These are phyloP conservation scores for Meghimatium bilineatum DNA, from an alignment of 2,888 invertebrate species.

Conservation along the genomic window DNA sequence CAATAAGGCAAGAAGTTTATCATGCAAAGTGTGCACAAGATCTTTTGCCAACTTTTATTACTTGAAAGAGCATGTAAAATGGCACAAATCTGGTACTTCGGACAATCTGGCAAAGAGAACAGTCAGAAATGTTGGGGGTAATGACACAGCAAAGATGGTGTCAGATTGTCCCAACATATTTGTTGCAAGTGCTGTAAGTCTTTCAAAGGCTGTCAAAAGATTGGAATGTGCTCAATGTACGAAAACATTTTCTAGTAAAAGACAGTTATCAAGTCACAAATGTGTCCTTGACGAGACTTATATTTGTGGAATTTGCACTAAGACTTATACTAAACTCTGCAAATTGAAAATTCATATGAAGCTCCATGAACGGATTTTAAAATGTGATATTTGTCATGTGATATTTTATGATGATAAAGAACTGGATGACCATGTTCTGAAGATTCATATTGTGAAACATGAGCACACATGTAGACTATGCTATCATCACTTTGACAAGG, in stretches of 20 bases:
- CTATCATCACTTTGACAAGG: slow-evolving; percentile 24
- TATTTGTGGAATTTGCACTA: slow-evolving; percentile 34
- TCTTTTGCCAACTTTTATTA: slow-evolving; percentile 29
- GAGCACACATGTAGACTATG: slow-evolving; percentile 35
- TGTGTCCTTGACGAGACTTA: slow-evolving; percentile 11
- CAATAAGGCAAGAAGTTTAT: neutral
- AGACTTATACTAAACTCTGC: slow-evolving; percentile 2
- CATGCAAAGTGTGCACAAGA: slow-evolving; percentile 42
- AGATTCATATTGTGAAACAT: neutral
- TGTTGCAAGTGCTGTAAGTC: neutral
- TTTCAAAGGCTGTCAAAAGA: neutral
- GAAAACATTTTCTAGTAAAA: slow-evolving; percentile 31
- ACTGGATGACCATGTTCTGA: slow-evolving; percentile 23
- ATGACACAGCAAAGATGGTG: neutral
- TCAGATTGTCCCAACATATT: neutral
- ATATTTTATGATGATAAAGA: slow-evolving; percentile 16
- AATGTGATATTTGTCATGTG: slow-evolving; percentile 38
- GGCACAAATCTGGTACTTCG: slow-evolving; percentile 10
- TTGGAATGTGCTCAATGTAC: slow-evolving; percentile 27
- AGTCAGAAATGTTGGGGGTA: slow-evolving; percentile 7
- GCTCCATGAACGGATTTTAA: slow-evolving; percentile 22
- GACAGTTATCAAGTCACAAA: slow-evolving; percentile 24
- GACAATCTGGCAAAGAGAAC: neutral
- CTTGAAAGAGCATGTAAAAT: slow-evolving; percentile 39
- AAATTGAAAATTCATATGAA: slow-evolving; percentile 38